phyloP scores from a whole-genome alignment of 2,888 invertebrate genomes.

The Adineta ricciae region DNA sequence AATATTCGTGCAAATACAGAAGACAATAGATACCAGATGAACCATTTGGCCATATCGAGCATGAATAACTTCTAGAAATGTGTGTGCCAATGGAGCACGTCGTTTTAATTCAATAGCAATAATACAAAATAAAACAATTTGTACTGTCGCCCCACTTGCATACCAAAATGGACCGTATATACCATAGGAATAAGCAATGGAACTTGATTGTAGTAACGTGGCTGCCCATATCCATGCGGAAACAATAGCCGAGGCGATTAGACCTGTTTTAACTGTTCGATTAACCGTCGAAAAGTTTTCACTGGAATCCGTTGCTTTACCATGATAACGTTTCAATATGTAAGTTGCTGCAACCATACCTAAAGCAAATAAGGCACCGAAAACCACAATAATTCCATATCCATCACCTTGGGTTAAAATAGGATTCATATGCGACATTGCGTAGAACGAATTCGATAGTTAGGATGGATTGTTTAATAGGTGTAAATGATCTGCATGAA shows the following conservation, averaged over 20 bases:
- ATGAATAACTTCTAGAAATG: constrained; percentile 47
- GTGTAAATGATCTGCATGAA: too few species aligned
- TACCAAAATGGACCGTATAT: constrained; percentile 49
- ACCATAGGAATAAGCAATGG: constrained; percentile 42
- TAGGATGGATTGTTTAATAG: too few species aligned
- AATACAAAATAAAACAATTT: constrained; percentile 44
- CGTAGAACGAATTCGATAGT: too few species aligned
- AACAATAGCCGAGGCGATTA: constrained; percentile 38
- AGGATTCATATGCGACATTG: neutral
- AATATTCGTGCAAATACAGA: constrained; percentile 47
- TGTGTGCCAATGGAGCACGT: constrained; percentile 49
- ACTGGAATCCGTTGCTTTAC: constrained; percentile 8
- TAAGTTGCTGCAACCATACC: neutral
- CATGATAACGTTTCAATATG: neutral
- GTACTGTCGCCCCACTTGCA: constrained; percentile 46
- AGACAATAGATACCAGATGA: constrained; percentile 45
- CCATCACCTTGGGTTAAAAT: neutral
- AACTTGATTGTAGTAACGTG: constrained; percentile 47
- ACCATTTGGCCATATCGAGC: constrained; percentile 46
- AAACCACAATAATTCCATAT: neutral
- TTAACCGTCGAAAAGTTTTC: neutral
- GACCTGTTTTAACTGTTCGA: constrained; percentile 20
- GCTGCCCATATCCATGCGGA: constrained; percentile 52
- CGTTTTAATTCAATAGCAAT: constrained; percentile 47
- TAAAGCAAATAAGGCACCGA: neutral